A percentile compares a stretch with the other conserved stretches of the same genome.
phyloP scores from a whole-genome alignment of 2,888 invertebrate species.

The Andrena hattorfiana region DNA sequence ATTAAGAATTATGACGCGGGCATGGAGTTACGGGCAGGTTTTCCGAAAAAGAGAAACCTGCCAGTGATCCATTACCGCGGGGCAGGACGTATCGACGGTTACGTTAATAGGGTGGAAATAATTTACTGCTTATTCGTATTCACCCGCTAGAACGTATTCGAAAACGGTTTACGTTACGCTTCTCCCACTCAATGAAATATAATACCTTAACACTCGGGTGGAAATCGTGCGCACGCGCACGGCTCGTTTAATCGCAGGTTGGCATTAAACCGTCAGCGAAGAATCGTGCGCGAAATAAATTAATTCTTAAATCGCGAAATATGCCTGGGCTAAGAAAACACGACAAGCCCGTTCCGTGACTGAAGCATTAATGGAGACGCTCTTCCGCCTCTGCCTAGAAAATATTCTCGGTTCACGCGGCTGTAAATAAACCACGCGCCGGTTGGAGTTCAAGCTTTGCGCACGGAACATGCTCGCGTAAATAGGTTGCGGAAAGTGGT shows the following conservation, averaged over 20 bases:
- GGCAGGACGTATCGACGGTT: constrained; percentile 36
- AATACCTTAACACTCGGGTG: constrained; percentile 2
- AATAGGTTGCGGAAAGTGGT: background rate
- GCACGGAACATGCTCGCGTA: background rate
- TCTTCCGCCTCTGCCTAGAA: background rate
- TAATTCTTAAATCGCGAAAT: constrained; percentile 9
- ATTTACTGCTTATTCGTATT: constrained; percentile 50
- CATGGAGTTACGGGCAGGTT: constrained; percentile 42
- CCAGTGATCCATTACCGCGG: constrained; percentile 28
- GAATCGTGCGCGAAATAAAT: constrained; percentile 19
- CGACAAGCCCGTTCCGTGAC: background rate
- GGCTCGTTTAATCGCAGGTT: constrained; percentile 20
- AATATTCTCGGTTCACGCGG: background rate
- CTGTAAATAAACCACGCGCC: background rate
- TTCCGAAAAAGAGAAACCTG: constrained; percentile 2
- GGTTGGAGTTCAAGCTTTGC: background rate
- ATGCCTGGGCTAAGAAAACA: background rate
- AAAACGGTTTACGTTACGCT: background rate
- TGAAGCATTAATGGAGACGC: background rate
- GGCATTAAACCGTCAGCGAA: constrained; percentile 31
- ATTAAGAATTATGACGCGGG: constrained; percentile 48
- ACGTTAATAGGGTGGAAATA: constrained; percentile 53
- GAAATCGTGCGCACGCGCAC: constrained; percentile 8
- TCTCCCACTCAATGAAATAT: constrained; percentile 15
- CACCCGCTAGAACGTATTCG: constrained; percentile 2